These are phyloP conservation scores for Pteromalus puparum DNA, from an alignment of 1,140 invertebrate genomes.

Conservation along the genomic window DNA sequence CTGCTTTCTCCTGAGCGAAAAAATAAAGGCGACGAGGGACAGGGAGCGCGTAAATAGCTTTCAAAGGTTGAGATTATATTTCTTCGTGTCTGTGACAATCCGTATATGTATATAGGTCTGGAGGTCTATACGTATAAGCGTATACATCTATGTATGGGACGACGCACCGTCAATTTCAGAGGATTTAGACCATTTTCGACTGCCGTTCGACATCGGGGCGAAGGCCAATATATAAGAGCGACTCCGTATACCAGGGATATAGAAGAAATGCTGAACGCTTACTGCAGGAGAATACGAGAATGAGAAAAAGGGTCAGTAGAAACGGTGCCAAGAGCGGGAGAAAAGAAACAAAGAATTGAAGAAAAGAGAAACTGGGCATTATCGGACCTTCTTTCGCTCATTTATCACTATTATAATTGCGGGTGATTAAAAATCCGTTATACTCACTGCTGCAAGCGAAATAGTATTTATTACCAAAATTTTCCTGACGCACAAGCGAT, in stretches of 20 bases:
- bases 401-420: background rate
- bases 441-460: background rate
- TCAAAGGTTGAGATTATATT: background rate
- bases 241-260: background rate
- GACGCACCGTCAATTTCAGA: slow-evolving; percentile 12
- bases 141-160: slow-evolving; percentile 11
- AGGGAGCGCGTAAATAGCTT: background rate
- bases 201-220: background rate
- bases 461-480: background rate
- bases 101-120: slow-evolving; percentile 8
- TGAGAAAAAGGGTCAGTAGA: slow-evolving; percentile 6
- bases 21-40: background rate
- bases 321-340: background rate
- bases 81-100: background rate
- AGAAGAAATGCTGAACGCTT: background rate
- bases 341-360: background rate
- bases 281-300: background rate
- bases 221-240: background rate
- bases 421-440: background rate
- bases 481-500: background rate
- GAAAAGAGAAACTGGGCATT: background rate
- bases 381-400: background rate
- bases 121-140: background rate
- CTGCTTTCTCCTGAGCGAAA: background rate
- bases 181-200: slow-evolving; percentile 30